These are phyloP conservation scores for Cotesia congregata DNA, from an alignment of 2,888 invertebrate species.

Conservation along the genomic window DNA sequence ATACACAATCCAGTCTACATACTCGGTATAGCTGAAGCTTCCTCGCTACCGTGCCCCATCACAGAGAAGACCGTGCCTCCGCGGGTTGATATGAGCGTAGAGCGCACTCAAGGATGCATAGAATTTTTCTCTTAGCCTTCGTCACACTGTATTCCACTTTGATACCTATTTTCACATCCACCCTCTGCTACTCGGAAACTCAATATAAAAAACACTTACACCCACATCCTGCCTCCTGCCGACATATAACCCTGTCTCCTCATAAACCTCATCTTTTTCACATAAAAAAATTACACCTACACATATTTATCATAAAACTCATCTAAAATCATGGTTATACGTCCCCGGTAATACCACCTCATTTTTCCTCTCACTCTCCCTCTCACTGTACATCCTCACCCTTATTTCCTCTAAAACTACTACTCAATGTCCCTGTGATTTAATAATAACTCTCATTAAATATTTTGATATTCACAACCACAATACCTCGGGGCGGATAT, in stretches of 20 bases:
- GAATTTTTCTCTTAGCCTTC: slow-evolving; percentile 49
- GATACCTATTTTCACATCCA: slow-evolving; percentile 38
- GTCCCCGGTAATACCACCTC: not conserved
- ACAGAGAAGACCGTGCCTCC: slow-evolving; percentile 31
- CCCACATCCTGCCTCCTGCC: not conserved
- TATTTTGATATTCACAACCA: slow-evolving; percentile 26
- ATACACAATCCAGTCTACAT: slow-evolving; percentile 8
- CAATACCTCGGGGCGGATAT: slow-evolving; percentile 27
- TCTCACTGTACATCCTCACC: not conserved
- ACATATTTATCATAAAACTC: slow-evolving; percentile 1
- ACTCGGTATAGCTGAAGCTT: not conserved
- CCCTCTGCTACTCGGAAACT: not conserved
- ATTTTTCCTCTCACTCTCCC: not conserved
- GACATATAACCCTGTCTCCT: not conserved
- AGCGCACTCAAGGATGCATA: slow-evolving; percentile 51
- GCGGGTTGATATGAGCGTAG: slow-evolving; percentile 16
- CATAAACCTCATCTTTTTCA: slow-evolving; percentile 9
- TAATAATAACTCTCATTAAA: slow-evolving; percentile 32
- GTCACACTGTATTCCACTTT: slow-evolving; percentile 38
- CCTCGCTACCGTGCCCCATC: slow-evolving; percentile 40
- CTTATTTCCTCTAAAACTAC: not conserved
- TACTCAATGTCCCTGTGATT: slow-evolving; percentile 6
- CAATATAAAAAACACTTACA: slow-evolving; percentile 1
- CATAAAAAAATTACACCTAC: not conserved
- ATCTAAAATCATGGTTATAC: not conserved